phyloP scores from a whole-genome alignment of 2,113 vertebrate genomes.

The Antigone vipio region DNA sequence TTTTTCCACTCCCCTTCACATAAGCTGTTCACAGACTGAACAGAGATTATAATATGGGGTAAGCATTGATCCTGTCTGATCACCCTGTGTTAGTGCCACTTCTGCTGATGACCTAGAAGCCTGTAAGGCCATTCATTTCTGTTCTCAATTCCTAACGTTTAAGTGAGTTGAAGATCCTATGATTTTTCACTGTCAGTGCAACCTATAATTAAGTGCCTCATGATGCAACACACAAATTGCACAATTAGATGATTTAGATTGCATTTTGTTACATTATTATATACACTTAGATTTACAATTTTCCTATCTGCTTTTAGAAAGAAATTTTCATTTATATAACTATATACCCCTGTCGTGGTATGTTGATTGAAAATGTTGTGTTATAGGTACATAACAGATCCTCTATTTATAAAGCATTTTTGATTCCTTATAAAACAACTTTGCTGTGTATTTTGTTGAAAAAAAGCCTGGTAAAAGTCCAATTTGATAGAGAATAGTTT shows the following conservation, averaged over 20 bases:
- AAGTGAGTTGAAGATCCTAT: neutral
- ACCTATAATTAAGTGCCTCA: neutral
- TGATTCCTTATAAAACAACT: neutral
- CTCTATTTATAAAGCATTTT: neutral
- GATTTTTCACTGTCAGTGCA: neutral
- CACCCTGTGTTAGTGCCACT: neutral
- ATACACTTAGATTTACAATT: neutral
- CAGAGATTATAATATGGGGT: neutral
- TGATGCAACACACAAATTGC: neutral
- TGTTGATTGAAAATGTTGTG: neutral
- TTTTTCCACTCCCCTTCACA: neutral
- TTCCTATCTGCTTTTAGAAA: neutral
- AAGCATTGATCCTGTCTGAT: neutral
- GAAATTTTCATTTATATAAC: neutral
- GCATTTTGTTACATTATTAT: neutral
- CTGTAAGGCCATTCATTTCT: neutral
- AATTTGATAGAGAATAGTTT: neutral
- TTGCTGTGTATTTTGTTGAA: neutral
- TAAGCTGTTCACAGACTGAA: neutral
- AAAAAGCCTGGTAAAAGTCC: neutral
- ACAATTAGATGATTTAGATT: neutral
- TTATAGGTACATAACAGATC: neutral
- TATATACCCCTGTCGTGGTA: neutral
- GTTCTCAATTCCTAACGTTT: neutral
- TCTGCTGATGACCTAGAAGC: neutral